A percentile compares a stretch with the other conserved stretches of the same genome.
phyloP scores from a whole-genome alignment of 2,888 invertebrate species.

The Ephialtes manifestator region DNA sequence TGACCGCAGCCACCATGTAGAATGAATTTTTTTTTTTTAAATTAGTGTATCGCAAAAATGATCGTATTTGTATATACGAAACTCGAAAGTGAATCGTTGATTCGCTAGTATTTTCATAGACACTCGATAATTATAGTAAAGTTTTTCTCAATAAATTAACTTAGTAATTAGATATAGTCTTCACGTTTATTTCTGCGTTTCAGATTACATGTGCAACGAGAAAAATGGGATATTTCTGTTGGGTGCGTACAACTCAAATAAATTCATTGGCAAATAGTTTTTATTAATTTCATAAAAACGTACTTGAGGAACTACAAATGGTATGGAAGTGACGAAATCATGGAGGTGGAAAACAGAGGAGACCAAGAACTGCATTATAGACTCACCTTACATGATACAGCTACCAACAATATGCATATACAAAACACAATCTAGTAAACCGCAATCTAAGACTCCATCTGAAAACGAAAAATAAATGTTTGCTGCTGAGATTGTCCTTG shows the following conservation, averaged over 20 bases:
- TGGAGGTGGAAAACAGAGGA: slow-evolving; percentile 59
- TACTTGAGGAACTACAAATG: slow-evolving; percentile 73
- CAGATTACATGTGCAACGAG: slow-evolving; percentile 52
- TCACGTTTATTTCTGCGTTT: neutral
- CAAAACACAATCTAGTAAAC: slow-evolving; percentile 64
- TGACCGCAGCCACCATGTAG: too few relatives aligned
- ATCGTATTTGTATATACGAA: neutral
- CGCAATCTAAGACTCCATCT: slow-evolving; percentile 55
- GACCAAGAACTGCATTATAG: slow-evolving; percentile 70
- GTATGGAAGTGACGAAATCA: slow-evolving; percentile 66
- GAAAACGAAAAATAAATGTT: slow-evolving; percentile 67
- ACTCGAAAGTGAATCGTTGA: neutral
- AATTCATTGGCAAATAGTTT: slow-evolving; percentile 68
- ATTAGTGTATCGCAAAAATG: neutral
- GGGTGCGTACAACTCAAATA: slow-evolving; percentile 68
- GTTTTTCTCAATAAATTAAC: slow-evolving; percentile 39
- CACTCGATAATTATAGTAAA: neutral
- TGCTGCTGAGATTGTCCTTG: slow-evolving; percentile 15
- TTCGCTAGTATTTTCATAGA: neutral
- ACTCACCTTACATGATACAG: slow-evolving; percentile 78
- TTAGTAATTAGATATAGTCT: slow-evolving; percentile 22
- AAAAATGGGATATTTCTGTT: slow-evolving; percentile 3
- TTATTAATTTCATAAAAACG: slow-evolving; percentile 76
- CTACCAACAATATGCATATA: slow-evolving; percentile 69
- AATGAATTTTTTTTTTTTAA: too few relatives aligned